A percentile compares a stretch with the other conserved stretches of the same genome.
These are phyloP conservation scores for Etheostoma nigrum DNA, from an alignment of 2,797 vertebrate genomes.

Conservation along the genomic window DNA sequence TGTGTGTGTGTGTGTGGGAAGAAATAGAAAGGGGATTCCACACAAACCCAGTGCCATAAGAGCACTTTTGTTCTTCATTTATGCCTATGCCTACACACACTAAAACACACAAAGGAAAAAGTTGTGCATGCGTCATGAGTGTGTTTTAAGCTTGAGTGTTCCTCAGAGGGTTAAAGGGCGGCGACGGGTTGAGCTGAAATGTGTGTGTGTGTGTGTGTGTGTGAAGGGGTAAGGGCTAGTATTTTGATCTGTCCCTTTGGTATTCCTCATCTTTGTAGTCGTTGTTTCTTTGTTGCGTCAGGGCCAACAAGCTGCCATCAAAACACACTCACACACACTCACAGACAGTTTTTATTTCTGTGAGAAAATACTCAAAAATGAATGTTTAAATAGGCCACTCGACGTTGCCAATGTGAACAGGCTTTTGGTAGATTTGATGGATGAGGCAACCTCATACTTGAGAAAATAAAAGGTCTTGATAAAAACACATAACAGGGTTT, in stretches of 20 bases:
- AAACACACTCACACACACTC: conserved; percentile 28
- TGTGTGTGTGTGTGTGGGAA: conserved; percentile 60
- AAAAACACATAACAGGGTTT: conserved; percentile 47
- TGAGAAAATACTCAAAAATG: conserved; percentile 51
- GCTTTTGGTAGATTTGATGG: conserved; percentile 53
- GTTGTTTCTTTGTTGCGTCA: conserved; percentile 54
- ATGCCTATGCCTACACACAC: conserved; percentile 35
- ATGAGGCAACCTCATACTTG: conserved; percentile 37
- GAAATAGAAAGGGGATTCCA: conserved; percentile 76
- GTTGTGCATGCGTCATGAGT: conserved; percentile 68
- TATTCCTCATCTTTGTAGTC: conserved; percentile 58
- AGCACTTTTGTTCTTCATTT: conserved; percentile 73
- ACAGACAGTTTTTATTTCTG: conserved; percentile 38
- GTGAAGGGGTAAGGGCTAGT: conserved; percentile 24
- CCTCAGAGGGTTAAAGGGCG: conserved; percentile 75
- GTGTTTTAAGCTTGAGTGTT: conserved; percentile 64
- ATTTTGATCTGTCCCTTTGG: conserved; percentile 58
- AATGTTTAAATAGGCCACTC: not conserved
- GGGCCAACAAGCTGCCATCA: conserved; percentile 13
- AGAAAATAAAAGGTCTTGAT: conserved; percentile 38
- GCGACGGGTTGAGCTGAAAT: conserved; percentile 29
- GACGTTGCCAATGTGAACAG: conserved; percentile 64
- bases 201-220: conserved; percentile 23
- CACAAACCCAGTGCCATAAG: conserved; percentile 63
- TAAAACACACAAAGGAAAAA: conserved; percentile 64